Evolutionary conservation across 2,113 vertebrate genomes (phyloP).

Genomic region (Bungarus multicinctus): DNA sequence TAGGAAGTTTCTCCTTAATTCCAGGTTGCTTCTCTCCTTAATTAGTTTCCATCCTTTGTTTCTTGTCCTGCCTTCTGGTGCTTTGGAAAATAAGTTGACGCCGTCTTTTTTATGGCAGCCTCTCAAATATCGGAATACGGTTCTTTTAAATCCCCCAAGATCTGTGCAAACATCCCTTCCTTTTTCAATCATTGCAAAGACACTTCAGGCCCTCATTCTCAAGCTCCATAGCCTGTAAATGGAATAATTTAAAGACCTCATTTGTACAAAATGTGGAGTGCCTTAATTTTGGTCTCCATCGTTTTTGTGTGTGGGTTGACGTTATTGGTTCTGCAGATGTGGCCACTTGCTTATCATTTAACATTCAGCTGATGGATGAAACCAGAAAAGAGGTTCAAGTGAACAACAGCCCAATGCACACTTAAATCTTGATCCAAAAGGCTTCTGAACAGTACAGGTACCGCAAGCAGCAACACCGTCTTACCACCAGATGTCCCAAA

Average conservation of each 20-base stretch:
- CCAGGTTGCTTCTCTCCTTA: too few relatives aligned
- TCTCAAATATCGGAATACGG: not conserved
- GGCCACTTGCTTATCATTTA: not conserved
- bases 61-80: not conserved
- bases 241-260: not conserved
- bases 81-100: not conserved
- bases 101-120: not conserved
- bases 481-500: too few relatives aligned
- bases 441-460: not conserved
- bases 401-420: not conserved
- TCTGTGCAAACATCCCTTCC: not conserved
- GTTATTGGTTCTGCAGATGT: not conserved
- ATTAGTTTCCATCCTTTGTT: too few relatives aligned
- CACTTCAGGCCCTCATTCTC: not conserved
- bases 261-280: not conserved
- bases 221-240: not conserved
- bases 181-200: not conserved
- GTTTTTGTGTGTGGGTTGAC: not conserved
- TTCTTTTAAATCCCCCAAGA: not conserved
- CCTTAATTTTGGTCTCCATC: not conserved
- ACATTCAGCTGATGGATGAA: not conserved
- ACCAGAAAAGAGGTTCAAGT: not conserved
- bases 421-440: not conserved
- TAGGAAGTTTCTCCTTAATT: too few relatives aligned
- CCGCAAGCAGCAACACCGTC: not conserved